A percentile compares a stretch with the other conserved stretches of the same genome.
Evolutionary conservation across 2,113 vertebrate genomes (phyloP).

Genomic region (Ginglymostoma cirratum): DNA sequence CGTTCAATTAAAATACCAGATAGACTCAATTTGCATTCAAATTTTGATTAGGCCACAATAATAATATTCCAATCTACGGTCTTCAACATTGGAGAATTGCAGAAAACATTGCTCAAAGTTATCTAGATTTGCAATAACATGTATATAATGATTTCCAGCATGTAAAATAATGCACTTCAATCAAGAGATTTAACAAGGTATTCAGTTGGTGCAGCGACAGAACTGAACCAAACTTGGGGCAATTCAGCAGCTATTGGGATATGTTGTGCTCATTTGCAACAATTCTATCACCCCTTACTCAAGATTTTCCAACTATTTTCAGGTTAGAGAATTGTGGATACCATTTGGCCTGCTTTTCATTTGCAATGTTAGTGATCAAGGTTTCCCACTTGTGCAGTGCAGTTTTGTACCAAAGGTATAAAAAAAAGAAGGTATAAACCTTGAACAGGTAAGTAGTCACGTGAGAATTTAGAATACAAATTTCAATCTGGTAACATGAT

Average conservation of each 20-base stretch:
- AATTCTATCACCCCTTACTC: too few relatives aligned
- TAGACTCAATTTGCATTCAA: background rate
- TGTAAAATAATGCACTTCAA: background rate
- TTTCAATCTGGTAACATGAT: too few relatives aligned
- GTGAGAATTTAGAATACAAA: too few relatives aligned
- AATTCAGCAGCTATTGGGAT: background rate
- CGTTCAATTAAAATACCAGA: background rate
- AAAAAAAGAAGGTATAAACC: too few relatives aligned
- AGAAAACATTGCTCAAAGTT: background rate
- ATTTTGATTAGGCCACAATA: background rate
- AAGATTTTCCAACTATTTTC: too few relatives aligned
- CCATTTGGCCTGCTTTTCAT: too few relatives aligned
- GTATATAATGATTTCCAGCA: background rate
- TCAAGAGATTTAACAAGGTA: background rate
- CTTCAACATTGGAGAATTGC: background rate
- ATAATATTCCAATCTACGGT: background rate
- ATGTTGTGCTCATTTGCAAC: too few relatives aligned
- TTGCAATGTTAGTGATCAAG: too few relatives aligned
- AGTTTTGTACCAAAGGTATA: too few relatives aligned
- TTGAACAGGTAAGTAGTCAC: too few relatives aligned
- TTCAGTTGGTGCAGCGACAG: background rate
- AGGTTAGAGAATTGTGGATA: too few relatives aligned
- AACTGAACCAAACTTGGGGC: background rate
- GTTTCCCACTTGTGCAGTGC: too few relatives aligned
- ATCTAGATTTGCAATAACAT: background rate